Conservation (phyloP, 2,888 invertebrate genomes). For the Sinopyrophorus schimmeli region DNA sequence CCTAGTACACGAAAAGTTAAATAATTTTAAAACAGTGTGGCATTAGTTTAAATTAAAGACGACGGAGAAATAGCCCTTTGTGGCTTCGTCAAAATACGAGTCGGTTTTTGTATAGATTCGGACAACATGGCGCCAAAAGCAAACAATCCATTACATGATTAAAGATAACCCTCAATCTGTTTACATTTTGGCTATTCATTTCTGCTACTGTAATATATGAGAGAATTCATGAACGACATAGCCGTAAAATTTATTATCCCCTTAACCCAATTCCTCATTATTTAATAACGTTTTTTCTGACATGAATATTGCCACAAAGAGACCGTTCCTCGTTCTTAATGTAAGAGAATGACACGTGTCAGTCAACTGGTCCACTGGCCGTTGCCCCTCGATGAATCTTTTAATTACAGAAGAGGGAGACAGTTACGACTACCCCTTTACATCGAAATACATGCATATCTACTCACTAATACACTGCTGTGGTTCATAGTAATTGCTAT, state of each 20-base stretch:
- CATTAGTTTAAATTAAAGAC: no score
- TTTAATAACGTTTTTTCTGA: conserved; percentile 9
- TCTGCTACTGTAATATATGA: neutral
- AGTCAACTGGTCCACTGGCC: conserved; percentile 28
- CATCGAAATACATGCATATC: conserved; percentile 39
- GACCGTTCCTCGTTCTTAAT: conserved; percentile 1
- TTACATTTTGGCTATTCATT: neutral
- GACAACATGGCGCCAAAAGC: conserved; percentile 7
- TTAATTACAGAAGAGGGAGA: conserved; percentile 37
- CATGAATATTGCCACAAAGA: conserved; percentile 1
- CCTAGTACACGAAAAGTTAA: no score
- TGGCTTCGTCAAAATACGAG: no score
- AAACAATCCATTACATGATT: conserved; percentile 18
- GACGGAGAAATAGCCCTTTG: no score
- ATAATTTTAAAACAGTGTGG: no score
- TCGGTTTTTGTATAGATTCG: conserved; percentile 4
- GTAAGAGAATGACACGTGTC: conserved; percentile 22
- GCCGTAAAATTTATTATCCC: neutral
- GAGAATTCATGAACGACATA: neutral
- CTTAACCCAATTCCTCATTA: conserved; percentile 7
- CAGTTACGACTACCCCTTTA: conserved; percentile 30
- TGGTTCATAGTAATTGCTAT: conserved; percentile 38
- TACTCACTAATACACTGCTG: conserved; percentile 40
- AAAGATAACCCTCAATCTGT: conserved; percentile 15
- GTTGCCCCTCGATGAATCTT: conserved; percentile 36